Conservation (phyloP, 1,140 invertebrate genomes). For the Temnothorax nylanderi region DNA sequence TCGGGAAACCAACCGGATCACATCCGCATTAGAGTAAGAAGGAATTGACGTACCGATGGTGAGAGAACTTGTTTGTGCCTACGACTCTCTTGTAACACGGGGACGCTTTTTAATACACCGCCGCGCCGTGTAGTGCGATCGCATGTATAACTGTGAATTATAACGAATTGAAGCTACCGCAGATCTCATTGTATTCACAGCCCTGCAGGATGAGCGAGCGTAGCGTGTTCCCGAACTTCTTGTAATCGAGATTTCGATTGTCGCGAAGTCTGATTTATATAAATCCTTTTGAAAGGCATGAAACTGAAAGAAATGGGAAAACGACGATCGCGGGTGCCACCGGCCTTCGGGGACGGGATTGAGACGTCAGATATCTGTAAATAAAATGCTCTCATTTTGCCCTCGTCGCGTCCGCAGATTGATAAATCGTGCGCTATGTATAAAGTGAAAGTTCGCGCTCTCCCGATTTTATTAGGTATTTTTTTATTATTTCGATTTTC, state of each 20-base stretch:
- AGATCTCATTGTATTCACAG: constrained; percentile 69
- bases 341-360: background rate
- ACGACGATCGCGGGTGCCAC: constrained; percentile 11
- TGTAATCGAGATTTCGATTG: constrained; percentile 51
- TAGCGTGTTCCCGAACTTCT: constrained; percentile 56
- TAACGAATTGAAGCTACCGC: constrained; percentile 61
- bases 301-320: constrained; percentile 61
- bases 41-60: constrained; percentile 74
- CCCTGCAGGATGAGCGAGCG: constrained; percentile 63
- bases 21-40: constrained; percentile 40
- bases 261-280: constrained; percentile 47
- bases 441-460: background rate
- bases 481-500: constrained; percentile 16
- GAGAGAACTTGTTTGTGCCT: constrained; percentile 75
- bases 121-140: constrained; percentile 24
- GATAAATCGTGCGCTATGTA: background rate
- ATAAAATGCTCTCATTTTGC: background rate
- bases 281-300: constrained; percentile 65
- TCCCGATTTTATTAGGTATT: background rate
- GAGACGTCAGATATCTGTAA: background rate
- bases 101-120: constrained; percentile 51
- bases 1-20: constrained; percentile 33
- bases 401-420: background rate
- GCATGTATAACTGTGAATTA: constrained; percentile 58
- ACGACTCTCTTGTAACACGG: constrained; percentile 66